Evolutionary conservation across 1,140 invertebrate genomes (phyloP), one percentile per base, ranked within the genome.

Genomic region (Anastatus disparis): DNA sequence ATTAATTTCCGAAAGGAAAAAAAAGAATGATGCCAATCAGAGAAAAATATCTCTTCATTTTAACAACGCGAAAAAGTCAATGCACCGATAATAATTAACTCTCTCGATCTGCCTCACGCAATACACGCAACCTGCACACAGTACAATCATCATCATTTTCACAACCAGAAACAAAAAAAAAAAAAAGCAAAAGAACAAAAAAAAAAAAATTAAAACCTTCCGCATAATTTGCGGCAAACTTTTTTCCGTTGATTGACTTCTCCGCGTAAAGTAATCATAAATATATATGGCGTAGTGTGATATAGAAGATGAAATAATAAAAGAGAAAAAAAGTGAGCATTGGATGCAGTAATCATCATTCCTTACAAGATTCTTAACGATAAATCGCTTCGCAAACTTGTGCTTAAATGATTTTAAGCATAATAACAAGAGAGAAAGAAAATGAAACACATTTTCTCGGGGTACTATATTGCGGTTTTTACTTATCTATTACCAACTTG

Each of bases 361-460:
- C 38, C 40, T 56, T 27, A n/a, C 50, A 38, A 17, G n/a, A n/a
- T n/a, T n/a, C 38, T 27, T 44, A 1, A 29, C 53, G 65, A 67
- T 67, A 67, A 67, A 67, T 67, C 42, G 53, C 27, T 58, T n/a
- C 13, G 26, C 27, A 53, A n/a, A 42, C 29, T 53, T 20, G 38
- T 52, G 27, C 24, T 58, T 67, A 67, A 48, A 67, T 15, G 53
- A 58, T 67, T 58, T n/a, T n/a, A 38, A 48, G 29, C 42, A 67
- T 67, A 59, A 58, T 46, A 27, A n/a, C 12, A 38, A 35, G 31
- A 27, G 62, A 17, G 62, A 40, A n/a, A 52, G 44, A 20, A 42
- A 48, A 31, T 3, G 29, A 10, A 24, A 38, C 46, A 27, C 42
- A 62, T 46, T 17, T 63, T 10, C 62, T 40, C 13, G 12, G 2